Conservation (phyloP, 2,888 invertebrate species). For the Sarcophaga variegata region DNA sequence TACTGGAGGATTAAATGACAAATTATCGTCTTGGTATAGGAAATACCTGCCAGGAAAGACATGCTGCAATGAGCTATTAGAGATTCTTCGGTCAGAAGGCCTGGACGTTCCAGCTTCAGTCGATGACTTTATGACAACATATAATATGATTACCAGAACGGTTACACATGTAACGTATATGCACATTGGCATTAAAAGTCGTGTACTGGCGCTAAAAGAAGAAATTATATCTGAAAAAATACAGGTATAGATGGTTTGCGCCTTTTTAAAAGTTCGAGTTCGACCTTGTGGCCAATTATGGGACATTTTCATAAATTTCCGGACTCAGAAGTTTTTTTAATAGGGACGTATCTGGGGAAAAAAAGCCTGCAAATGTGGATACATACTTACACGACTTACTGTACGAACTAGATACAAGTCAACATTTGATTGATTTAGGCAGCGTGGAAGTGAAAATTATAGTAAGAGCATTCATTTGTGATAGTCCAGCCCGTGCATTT, state of each 20-base stretch:
- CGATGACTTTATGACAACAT: too few species aligned
- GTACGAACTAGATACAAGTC: not conserved
- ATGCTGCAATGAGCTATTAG: too few species aligned
- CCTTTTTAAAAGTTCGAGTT: too few species aligned
- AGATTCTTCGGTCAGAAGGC: too few species aligned
- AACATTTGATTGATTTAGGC: not conserved
- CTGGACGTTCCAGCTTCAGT: not conserved
- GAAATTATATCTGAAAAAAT: too few species aligned
- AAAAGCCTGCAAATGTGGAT: not conserved
- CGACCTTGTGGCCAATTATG: too few species aligned
- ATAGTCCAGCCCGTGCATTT: slow-evolving; percentile 38
- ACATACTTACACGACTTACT: not conserved
- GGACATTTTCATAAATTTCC: not conserved
- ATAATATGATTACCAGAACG: too few species aligned
- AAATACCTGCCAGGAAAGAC: not conserved
- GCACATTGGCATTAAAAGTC: too few species aligned
- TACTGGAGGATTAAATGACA: slow-evolving; percentile 2
- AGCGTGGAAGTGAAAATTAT: slow-evolving; percentile 7
- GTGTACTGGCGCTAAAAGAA: too few species aligned
- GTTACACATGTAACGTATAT: too few species aligned
- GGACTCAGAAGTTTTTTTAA: not conserved
- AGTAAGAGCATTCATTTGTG: slow-evolving; percentile 26
- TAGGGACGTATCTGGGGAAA: not conserved
- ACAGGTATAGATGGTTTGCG: too few species aligned
- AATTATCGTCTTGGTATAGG: slow-evolving; percentile 12